These are phyloP conservation scores for Lithobates sylvaticus DNA, from an alignment of 2,797 vertebrate species.

Conservation along the genomic window DNA sequence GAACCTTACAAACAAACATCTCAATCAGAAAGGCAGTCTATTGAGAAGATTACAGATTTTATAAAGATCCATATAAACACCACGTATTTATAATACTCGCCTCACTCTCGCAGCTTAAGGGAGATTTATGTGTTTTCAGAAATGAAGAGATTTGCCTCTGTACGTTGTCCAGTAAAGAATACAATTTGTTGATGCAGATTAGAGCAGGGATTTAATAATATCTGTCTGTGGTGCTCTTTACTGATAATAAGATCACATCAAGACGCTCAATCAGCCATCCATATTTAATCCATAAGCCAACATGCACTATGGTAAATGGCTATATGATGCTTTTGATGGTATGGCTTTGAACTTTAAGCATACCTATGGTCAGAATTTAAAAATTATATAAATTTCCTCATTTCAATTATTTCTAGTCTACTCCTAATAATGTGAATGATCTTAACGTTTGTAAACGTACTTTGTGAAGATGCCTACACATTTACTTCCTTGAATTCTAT, in stretches of 20 bases:
- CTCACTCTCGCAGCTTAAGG: neutral
- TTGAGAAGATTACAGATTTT: neutral
- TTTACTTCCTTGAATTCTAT: too few relatives aligned
- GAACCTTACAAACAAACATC: neutral
- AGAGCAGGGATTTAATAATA: constrained; percentile 5
- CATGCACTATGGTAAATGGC: neutral
- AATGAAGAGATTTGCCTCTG: neutral
- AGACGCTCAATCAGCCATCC: neutral
- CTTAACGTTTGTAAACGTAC: too few relatives aligned
- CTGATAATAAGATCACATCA: constrained; percentile 5
- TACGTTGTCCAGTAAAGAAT: neutral
- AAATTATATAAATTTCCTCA: too few relatives aligned
- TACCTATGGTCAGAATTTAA: too few relatives aligned
- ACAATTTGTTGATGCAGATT: neutral
- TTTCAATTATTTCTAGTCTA: too few relatives aligned
- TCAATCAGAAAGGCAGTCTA: neutral
- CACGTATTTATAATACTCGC: neutral
- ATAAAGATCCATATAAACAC: constrained; percentile 2
- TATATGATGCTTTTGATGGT: neutral
- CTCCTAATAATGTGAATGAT: too few relatives aligned
- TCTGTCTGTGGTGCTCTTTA: constrained; percentile 4
- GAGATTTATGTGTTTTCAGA: constrained; percentile 2
- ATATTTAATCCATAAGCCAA: neutral
- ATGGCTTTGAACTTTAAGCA: too few relatives aligned
- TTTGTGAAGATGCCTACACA: too few relatives aligned